Percentiles rank a stretch among this genome's conserved stretches.
phyloP scores from a whole-genome alignment of 37 sponge, comb jelly and placozoan genomes.

The Crambe crambe region DNA sequence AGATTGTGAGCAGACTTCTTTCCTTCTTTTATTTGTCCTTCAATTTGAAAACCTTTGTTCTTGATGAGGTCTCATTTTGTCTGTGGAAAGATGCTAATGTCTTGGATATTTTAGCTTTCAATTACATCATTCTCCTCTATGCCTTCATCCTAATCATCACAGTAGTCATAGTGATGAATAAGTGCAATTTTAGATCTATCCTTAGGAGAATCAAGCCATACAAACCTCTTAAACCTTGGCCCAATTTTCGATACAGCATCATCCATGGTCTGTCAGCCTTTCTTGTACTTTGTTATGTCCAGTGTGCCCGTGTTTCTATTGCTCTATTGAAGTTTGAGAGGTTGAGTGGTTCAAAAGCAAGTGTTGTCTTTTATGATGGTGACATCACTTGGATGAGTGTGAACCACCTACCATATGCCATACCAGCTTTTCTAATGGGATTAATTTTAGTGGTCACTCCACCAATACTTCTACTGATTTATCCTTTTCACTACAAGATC shows the following conservation, averaged over 20 bases:
- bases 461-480: slow-evolving; percentile 20
- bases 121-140: slow-evolving; percentile 37
- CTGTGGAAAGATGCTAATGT: slow-evolving; percentile 21
- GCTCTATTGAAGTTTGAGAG: background rate
- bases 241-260: background rate
- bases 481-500: slow-evolving; percentile 23
- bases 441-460: slow-evolving; percentile 5
- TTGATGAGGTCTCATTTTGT: slow-evolving; percentile 36
- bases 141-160: slow-evolving; percentile 21
- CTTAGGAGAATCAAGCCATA: too few relatives aligned
- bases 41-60: slow-evolving; percentile 25
- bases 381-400: background rate
- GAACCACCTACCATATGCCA: slow-evolving; percentile 27
- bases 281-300: slow-evolving; percentile 39
- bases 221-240: background rate
- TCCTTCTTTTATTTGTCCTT: slow-evolving; percentile 11
- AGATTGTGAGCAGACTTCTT: background rate
- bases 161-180: background rate
- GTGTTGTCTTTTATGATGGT: slow-evolving; percentile 1
- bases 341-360: background rate
- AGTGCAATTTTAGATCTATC: background rate
- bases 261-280: slow-evolving; percentile 56
- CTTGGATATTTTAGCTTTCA: slow-evolving; percentile 20
- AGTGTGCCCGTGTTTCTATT: slow-evolving; percentile 27
- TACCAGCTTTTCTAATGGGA: slow-evolving; percentile 5